Evolutionary conservation across 64 coral and sea anemone genomes (phyloP).

Genomic region (Acropora tenuis): DNA sequence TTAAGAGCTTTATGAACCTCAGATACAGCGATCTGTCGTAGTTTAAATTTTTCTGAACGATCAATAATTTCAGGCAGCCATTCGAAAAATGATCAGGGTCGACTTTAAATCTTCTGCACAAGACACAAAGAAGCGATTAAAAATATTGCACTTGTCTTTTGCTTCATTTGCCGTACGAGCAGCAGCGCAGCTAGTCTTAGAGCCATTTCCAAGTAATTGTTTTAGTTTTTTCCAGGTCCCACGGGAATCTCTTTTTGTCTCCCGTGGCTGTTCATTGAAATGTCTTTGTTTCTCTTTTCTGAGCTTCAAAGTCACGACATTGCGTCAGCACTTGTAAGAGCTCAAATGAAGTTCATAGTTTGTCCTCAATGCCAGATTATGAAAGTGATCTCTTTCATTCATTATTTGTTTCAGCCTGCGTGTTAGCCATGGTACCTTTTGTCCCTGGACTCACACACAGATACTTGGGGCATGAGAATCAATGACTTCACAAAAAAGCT

Average conservation of each 20-base stretch:
- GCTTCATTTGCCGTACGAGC: conserved; percentile 30
- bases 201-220: conserved; percentile 25
- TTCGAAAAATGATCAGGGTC: not conserved
- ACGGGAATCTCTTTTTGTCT: conserved; percentile 25
- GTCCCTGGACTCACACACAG: conserved; percentile 41
- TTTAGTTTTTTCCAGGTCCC: conserved; percentile 36
- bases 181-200: conserved; percentile 1
- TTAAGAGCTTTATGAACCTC: conserved; percentile 21
- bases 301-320: conserved; percentile 41
- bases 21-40: not conserved
- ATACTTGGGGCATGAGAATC: conserved; percentile 54
- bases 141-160: conserved; percentile 15
- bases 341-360: conserved; percentile 47
- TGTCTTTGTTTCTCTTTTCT: conserved; percentile 50
- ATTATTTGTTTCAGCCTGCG: conserved; percentile 50
- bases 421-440: conserved; percentile 64
- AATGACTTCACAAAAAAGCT: conserved; percentile 34
- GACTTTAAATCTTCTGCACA: not conserved
- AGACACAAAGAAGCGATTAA: conserved; percentile 45
- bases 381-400: conserved; percentile 54
- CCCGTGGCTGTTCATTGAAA: conserved; percentile 24
- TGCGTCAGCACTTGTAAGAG: conserved; percentile 37
- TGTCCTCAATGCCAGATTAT: conserved; percentile 56
- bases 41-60: conserved; percentile 4
- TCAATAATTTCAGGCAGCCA: conserved; percentile 18